A percentile compares a stretch with the other conserved stretches of the same genome.
Evolutionary conservation across 2,888 invertebrate genomes (phyloP).

Genomic region (Drosophila incognita): DNA sequence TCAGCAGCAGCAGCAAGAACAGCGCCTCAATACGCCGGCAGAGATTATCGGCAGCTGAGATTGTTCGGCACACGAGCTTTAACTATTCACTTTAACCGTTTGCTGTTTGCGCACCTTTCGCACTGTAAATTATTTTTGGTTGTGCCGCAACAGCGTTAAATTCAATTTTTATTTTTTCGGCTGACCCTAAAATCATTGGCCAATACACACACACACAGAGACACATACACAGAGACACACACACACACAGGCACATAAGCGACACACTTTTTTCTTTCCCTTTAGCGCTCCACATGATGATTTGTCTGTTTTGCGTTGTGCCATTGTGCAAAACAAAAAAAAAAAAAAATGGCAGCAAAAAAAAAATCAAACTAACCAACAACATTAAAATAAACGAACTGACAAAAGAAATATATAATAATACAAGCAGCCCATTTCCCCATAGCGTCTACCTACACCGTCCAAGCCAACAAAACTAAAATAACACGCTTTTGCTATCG

Average conservation of each 20-base stretch:
- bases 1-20: constrained; percentile 1
- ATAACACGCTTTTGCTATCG: constrained; percentile 20
- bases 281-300: constrained; percentile 41
- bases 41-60: constrained; percentile 35
- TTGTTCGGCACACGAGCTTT: constrained; percentile 19
- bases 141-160: constrained; percentile 14
- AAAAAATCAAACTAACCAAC: constrained; percentile 12
- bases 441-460: neutral
- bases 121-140: constrained; percentile 19
- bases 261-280: constrained; percentile 14
- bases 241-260: neutral
- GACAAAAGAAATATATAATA: constrained; percentile 15
- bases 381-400: constrained; percentile 31
- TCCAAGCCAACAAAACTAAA: neutral
- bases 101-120: constrained; percentile 35
- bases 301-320: constrained; percentile 47
- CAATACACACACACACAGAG: constrained; percentile 25
- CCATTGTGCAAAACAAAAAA: constrained; percentile 42
- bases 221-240: neutral
- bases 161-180: constrained; percentile 12
- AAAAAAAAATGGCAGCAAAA: constrained; percentile 20
- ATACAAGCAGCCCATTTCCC: constrained; percentile 3
- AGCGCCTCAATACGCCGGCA: constrained; percentile 23
- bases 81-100: constrained; percentile 33
- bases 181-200: constrained; percentile 50